Base-by-base conservation (phyloP, 2,797 vertebrate genomes). In the Acipenser ruthenus region DNA sequence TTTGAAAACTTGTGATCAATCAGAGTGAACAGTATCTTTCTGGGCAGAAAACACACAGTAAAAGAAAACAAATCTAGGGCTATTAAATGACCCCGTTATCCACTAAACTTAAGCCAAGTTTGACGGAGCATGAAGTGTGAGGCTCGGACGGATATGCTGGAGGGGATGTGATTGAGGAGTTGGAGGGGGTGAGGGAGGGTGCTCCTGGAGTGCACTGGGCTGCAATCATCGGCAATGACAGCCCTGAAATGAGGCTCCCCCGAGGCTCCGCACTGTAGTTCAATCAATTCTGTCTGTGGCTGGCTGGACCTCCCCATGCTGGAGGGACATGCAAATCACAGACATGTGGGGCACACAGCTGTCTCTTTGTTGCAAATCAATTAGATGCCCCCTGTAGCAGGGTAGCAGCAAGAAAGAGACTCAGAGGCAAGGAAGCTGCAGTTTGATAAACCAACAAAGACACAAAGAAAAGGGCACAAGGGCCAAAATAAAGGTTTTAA, bases 321-420 rank as follows among this genome's bases (percentile, higher is more conserved):
- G 70, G 73, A 69, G 72, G 67, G 75, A 74, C 74, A 74, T 62
- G 1, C 3, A 74, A 77, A 79, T 47, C 0, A 69, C 65, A 71
- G 79, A 80, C 81, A 83, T 82, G 79, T 82, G 82, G 80, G 72
- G 70, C 1, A 1, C 76, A 76, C 84, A 86, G 81, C 80, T 84
- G 83, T 72, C 79, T 79, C 73, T 69, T 77, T 53, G 65, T 74
- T 69, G 74, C 71, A 77, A 77, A 77, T 82, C 77, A 84, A 79
- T 83, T 82, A 80, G 72, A 10, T 79, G 79, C 77, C 80, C 80
- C 75, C 78, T 73, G 79, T 37, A 37, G 3, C 37, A 37, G 37
- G 37, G 37, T 37, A 4, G 5, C 4, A 37, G 37, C 4, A 37
- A 37, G 37, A 37, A 5, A 37, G 5, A 37, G 37, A 37, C 37